phyloP scores from a whole-genome alignment of 1,140 invertebrate genomes.

The Drosophila tsacasi region DNA sequence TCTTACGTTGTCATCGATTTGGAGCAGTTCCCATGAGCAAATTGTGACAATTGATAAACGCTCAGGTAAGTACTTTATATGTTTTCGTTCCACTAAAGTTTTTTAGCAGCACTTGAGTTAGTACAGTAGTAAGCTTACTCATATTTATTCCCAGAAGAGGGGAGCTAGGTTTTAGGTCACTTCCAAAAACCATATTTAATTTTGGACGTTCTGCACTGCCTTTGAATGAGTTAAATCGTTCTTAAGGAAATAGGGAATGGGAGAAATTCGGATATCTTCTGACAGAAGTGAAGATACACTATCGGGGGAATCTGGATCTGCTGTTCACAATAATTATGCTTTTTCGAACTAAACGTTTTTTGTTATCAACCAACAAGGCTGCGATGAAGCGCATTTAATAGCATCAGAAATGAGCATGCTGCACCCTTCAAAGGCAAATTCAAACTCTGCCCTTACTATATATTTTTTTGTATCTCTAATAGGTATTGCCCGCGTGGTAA shows the following conservation, averaged over 20 bases:
- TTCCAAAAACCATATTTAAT: not conserved
- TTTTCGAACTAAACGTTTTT: not conserved
- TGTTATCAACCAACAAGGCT: not conserved
- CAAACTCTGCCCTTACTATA: not conserved
- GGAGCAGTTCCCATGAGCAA: conserved; percentile 83
- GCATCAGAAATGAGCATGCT: not conserved
- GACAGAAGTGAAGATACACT: not conserved
- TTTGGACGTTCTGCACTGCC: not conserved
- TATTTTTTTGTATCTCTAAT: conserved; percentile 15
- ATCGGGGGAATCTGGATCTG: not conserved
- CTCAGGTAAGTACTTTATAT: conserved; percentile 70
- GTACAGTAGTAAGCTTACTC: not conserved
- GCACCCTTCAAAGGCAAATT: not conserved
- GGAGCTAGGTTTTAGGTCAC: not conserved
- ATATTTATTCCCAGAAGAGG: not conserved
- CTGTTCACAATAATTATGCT: not conserved
- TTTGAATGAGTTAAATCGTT: not conserved
- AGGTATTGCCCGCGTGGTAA: conserved; percentile 74
- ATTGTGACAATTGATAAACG: conserved; percentile 76
- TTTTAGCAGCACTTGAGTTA: not conserved
- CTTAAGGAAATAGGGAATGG: not conserved
- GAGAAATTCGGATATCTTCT: not conserved
- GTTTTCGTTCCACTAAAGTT: not conserved
- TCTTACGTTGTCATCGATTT: conserved; percentile 77
- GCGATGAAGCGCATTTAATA: not conserved